Base-by-base conservation (phyloP, 2,888 invertebrate species). In the Amphipyra berbera region DNA sequence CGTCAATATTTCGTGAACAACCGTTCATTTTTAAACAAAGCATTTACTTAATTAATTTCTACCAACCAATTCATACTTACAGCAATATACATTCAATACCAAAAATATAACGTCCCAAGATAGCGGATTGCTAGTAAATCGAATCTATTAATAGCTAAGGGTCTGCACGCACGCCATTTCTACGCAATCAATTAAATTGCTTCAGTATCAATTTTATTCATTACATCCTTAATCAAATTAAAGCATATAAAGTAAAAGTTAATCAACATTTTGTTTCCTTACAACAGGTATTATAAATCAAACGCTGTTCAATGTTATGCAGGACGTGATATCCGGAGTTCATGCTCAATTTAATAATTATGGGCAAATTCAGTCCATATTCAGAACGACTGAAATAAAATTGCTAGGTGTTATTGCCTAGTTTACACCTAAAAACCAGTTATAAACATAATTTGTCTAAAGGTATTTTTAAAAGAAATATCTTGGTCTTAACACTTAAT, bases 121-220 rank as follows among this genome's bases (percentile, higher is more conserved):
- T 5, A 49, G 30, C 30, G 9, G 10, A 33, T 38, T 46, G 15
- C n/a, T 21, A 33, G 14, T 47, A 55, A 47, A 48, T 47, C 47
- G 40, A 3, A 27, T 14, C 40, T 72, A 72, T 50, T 50, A 49
- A 47, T 44, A 52, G 37, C 15, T 45, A 44, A 58, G 12, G 41
- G 45, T 45, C 40, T 40, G 21, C 55, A 62, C 52, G 49, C 69
- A 65, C 35, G 47, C 63, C 48, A 62, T 59, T 68, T 61, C 44
- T 73, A 47, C 44, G 48, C 52, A 69, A 73, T 67, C 45, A 45
- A 67, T 44, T 35, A 45, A 67, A 73, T 59, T 46, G 44, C n/a
- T 54, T 41, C 48, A 41, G 27, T 58, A 50, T 49, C 37, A 49
- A 53, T 73, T 33, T n/a, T 42, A 59, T 50, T 59, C 27, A 59